Evolutionary conservation across 2,113 vertebrate species (phyloP).

Genomic region (Caranx ignobilis): DNA sequence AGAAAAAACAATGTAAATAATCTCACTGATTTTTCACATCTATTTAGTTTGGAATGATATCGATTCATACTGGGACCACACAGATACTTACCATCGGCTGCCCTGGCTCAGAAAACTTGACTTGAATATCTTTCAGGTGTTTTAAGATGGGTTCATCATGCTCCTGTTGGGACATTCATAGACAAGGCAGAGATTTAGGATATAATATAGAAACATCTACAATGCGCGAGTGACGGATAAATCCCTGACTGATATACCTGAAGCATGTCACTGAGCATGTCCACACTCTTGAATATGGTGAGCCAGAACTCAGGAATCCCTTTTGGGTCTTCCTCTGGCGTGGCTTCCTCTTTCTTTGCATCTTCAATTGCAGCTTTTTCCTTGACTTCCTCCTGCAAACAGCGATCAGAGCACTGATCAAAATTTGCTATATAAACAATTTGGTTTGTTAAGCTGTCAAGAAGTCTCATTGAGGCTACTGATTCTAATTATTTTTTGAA

Average conservation of each 20-base stretch:
- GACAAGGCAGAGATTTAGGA: neutral
- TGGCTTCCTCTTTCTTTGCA: conserved; percentile 86
- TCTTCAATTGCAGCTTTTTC: conserved; percentile 90
- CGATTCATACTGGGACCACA: neutral
- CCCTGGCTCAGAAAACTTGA: conserved; percentile 95
- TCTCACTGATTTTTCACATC: neutral
- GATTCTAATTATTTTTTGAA: no score
- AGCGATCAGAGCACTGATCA: conserved; percentile 4
- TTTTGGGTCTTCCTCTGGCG: conserved; percentile 86
- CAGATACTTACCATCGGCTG: conserved; percentile 94
- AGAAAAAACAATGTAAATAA: neutral
- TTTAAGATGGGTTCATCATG: conserved; percentile 97
- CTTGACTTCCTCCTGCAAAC: conserved; percentile 89
- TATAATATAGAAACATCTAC: neutral
- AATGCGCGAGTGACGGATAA: neutral
- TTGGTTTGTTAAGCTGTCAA: neutral
- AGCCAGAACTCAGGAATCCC: conserved; percentile 99
- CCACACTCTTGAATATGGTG: conserved; percentile 96
- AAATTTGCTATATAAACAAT: conserved; percentile 3
- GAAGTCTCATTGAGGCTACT: neutral
- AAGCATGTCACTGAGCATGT: conserved; percentile 96
- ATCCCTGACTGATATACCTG: conserved; percentile 83
- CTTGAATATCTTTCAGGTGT: conserved; percentile 96
- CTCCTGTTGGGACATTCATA: conserved; percentile 82
- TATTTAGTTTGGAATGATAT: neutral